Conservation (phyloP, 2,888 invertebrate genomes). For the Drosophila mulleri region DNA sequence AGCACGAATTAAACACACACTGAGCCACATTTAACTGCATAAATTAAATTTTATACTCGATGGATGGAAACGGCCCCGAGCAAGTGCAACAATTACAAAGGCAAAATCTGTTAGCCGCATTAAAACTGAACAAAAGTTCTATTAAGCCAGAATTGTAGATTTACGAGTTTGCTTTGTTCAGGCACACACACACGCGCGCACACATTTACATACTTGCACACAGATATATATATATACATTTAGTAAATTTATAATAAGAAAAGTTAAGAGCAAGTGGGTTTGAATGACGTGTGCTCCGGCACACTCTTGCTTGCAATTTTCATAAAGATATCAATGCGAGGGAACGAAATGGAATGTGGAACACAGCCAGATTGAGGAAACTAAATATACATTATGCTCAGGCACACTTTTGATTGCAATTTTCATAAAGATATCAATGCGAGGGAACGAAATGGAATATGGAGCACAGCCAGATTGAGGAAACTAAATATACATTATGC, state of each 20-base stretch:
- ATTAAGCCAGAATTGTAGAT: conserved; percentile 34
- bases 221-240: background rate
- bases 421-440: background rate
- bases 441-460: too few relatives aligned
- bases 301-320: background rate
- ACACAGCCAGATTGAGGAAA: too few relatives aligned
- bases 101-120: conserved; percentile 46
- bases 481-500: too few relatives aligned
- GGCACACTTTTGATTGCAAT: background rate
- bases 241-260: conserved; percentile 5
- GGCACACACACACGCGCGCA: conserved; percentile 1
- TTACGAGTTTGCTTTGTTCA: conserved; percentile 16
- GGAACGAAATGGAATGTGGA: too few relatives aligned
- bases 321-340: background rate
- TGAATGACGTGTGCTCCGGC: background rate
- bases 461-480: too few relatives aligned
- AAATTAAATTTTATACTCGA: conserved; percentile 52
- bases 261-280: background rate
- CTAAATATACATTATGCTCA: too few relatives aligned
- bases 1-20: conserved; percentile 32
- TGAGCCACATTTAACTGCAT: conserved; percentile 35
- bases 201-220: background rate
- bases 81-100: conserved; percentile 52
- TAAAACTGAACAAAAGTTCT: conserved; percentile 40
- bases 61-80: conserved; percentile 51